Percentiles rank a stretch among this genome's conserved stretches.
These are phyloP conservation scores for Drosophila peninsularis DNA, from an alignment of 2,888 invertebrate genomes.

Conservation along the genomic window DNA sequence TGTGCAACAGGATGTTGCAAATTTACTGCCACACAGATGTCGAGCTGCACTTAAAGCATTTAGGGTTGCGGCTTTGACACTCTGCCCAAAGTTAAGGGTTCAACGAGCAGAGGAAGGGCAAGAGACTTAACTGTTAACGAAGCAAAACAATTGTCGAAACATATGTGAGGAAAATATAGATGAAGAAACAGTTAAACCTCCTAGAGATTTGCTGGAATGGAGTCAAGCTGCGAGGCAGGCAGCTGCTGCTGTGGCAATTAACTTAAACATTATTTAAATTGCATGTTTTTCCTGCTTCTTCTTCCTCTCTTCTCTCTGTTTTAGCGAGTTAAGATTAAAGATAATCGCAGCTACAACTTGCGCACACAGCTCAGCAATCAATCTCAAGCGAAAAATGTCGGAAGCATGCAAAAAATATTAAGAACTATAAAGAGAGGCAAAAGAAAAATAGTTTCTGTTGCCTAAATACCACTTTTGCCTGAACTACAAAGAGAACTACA, in stretches of 20 bases:
- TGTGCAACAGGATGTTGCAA: constrained; percentile 74
- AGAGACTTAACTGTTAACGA: constrained; percentile 9
- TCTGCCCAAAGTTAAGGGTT: constrained; percentile 55
- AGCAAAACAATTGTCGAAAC: constrained; percentile 46
- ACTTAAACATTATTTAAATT: constrained; percentile 18
- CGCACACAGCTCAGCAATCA: constrained; percentile 18
- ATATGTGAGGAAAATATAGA: constrained; percentile 28
- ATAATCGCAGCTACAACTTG: constrained; percentile 18
- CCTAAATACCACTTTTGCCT: constrained; percentile 46
- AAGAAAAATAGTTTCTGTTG: constrained; percentile 24
- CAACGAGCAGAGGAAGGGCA: too few relatives aligned
- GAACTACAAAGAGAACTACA: constrained; percentile 31
- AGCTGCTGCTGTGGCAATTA: constrained; percentile 47
- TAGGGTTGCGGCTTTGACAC: constrained; percentile 42
- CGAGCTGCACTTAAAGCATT: constrained; percentile 11
- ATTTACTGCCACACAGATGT: constrained; percentile 65
- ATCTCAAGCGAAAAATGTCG: constrained; percentile 25
- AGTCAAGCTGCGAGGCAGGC: constrained; percentile 8
- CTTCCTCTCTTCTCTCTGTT: background rate
- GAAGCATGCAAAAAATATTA: constrained; percentile 24
- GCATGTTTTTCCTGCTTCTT: background rate
- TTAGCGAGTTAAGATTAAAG: constrained; percentile 10
- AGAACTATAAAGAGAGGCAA: constrained; percentile 40
- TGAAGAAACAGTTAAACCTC: constrained; percentile 10
- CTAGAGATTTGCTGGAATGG: constrained; percentile 2